These are phyloP conservation scores for Acyrthosiphon pisum DNA, from an alignment of 1,140 invertebrate genomes.

Conservation along the genomic window DNA sequence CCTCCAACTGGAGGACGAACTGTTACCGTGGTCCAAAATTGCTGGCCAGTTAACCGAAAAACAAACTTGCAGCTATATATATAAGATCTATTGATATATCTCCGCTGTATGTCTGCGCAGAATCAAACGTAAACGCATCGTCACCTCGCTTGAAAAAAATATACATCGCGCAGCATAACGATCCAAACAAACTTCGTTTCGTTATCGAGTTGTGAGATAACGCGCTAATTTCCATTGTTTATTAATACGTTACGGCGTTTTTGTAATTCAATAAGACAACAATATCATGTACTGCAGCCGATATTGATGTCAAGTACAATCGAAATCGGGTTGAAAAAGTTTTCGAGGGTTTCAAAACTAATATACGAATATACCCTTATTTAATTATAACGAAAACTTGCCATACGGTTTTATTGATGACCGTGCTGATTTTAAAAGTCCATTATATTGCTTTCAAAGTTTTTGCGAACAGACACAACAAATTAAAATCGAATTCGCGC, in stretches of 20 bases:
- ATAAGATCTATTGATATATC: too few species aligned
- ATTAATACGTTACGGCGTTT: background rate
- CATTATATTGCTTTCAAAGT: background rate
- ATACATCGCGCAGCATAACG: background rate
- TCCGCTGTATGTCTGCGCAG: too few species aligned
- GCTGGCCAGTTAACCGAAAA: too few species aligned
- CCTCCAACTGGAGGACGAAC: too few species aligned
- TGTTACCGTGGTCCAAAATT: too few species aligned
- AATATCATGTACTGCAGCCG: background rate
- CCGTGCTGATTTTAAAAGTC: background rate
- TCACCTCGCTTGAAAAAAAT: background rate
- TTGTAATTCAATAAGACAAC: background rate
- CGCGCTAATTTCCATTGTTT: background rate
- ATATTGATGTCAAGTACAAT: background rate
- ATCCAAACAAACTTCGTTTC: background rate
- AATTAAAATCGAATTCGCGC: background rate
- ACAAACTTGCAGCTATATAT: too few species aligned
- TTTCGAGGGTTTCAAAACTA: background rate
- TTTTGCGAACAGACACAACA: background rate
- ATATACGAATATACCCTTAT: background rate
- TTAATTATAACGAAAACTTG: background rate
- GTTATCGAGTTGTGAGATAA: background rate
- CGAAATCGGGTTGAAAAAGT: background rate
- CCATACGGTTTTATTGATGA: background rate
- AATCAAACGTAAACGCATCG: too few species aligned